Evolutionary conservation across 1,140 invertebrate species (phyloP), one percentile per base, ranked within the genome.

Genomic region (Temnothorax curvispinosus): DNA sequence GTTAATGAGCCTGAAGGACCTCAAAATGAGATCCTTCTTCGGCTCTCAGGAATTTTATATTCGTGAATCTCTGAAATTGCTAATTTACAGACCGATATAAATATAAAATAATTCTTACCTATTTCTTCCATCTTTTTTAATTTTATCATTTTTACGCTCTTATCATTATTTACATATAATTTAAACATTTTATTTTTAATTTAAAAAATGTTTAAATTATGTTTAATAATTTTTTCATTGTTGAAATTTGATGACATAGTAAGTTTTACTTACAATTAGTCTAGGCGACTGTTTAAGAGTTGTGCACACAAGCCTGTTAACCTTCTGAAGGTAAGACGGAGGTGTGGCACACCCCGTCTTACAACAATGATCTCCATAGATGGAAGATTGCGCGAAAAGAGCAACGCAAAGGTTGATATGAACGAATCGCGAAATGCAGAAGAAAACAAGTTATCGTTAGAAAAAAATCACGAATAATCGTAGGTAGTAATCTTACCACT

Each of bases 251-350:
- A 35, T 9, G 76, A 58, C 38, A 32, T 54, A 32, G n/a, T 56
- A 32, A 27, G 21, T 58, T 71, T 38, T 67, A 35, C 9, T 18
- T 27, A 27, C 27, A 27, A 13, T 81, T 80, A 27, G 64, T 32
- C 21, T 41, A 69, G 18, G 52, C 27, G 50, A 81, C 47, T 50
- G 11, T 44, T 60, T 50, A 88, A 77, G 86, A 76, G 44, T 52
- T 72, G 75, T 56, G 54, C 65, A 41, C 21, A 85, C 18, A 71
- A 69, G 88, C 87, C 78, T 86, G 87, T 92, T 92, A 92, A 93
- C 91, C 92, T 93, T 92, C 92, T 92, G 90, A 92, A 92, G 91
- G 91, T 90, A 92, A 89, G 77, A 87, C 72, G 44, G 75, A 92
- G 92, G 92, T 93, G 91, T 91, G 92, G 87, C 92, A 87, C 84